Evolutionary conservation across 1,140 invertebrate species (phyloP).

Genomic region (Halesus radiatus): DNA sequence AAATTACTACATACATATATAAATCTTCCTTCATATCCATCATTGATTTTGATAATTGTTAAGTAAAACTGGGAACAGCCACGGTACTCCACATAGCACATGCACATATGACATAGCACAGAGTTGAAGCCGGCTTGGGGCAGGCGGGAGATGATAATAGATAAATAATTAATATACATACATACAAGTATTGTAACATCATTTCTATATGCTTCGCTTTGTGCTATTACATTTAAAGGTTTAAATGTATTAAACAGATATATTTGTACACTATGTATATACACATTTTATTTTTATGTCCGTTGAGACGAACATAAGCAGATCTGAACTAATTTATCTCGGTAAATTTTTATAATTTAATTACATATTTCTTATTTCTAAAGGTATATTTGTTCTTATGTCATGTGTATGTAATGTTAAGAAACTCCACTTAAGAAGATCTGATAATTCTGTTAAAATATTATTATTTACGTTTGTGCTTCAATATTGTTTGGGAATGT

Average conservation of each 20-base stretch:
- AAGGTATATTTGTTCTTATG: conserved; percentile 54
- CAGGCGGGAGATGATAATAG: too few species aligned
- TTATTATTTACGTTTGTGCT: conserved; percentile 10
- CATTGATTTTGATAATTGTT: conserved; percentile 53
- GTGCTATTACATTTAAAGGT: conserved; percentile 29
- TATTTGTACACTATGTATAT: conserved; percentile 58
- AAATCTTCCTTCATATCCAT: conserved; percentile 53
- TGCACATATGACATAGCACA: too few species aligned
- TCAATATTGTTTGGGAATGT: conserved; percentile 33
- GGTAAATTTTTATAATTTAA: conserved; percentile 47
- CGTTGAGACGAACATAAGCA: conserved; percentile 47
- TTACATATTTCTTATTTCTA: conserved; percentile 50
- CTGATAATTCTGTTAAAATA: conserved; percentile 5
- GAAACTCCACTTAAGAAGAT: conserved; percentile 42
- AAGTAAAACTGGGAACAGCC: neutral
- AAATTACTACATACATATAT: conserved; percentile 44
- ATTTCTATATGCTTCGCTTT: conserved; percentile 43
- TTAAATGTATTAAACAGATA: conserved; percentile 48
- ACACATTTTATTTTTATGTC: conserved; percentile 51
- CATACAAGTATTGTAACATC: neutral
- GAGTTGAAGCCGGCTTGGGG: too few species aligned
- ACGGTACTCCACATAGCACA: too few species aligned
- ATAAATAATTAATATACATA: conserved; percentile 24
- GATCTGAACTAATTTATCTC: conserved; percentile 52
- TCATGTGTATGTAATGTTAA: conserved; percentile 52